Evolutionary conservation across 2,797 vertebrate genomes (phyloP), one percentile per base, ranked within the genome.

Genomic region (Zenarchopterus dispar): DNA sequence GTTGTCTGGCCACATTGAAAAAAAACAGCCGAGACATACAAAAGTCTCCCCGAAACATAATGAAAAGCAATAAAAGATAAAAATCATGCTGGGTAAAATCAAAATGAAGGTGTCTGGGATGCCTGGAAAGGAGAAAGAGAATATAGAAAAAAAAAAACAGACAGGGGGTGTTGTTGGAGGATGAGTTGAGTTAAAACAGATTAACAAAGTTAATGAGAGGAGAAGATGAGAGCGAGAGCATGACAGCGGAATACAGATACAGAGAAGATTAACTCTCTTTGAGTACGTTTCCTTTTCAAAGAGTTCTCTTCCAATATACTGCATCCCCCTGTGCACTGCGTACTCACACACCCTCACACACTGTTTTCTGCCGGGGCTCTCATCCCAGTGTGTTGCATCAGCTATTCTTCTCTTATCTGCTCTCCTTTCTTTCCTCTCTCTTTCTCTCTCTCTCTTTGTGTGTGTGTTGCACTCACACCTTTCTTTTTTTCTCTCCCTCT

Each of bases 171-270:
- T 15, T 39, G 62, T 1, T 17, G 64, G 2, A 23, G 68, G 53
- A 36, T 8, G 62, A 71, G 56, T 67, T 75, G 80, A 77, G 70
- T 63, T 66, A 67, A 73, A 81, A 80, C 70, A 85, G 81, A 89
- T 85, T 86, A 87, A 78, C 57, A 77, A 75, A 85, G 61, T 84
- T 87, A 89, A 88, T 86, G 77, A 88, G 87, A 87, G 70, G 62
- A 86, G 77, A 85, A 75, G 81, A 88, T 87, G 79, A 83, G 77
- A 84, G 81, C 18, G 31, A 54, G 79, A 79, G 74, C 84, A 86
- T 81, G 78, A 81, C 83, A 82, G 83, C 26, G 52, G 82, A 86
- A 90, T 87, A 85, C 82, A 84, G 87, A 90, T 84, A 77, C 75
- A 61, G 73, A 78, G 81, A 70, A 86, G 84, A 90, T 90, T 88